Evolutionary conservation across 2,888 invertebrate genomes (phyloP).

Genomic region (Amphipoea oculea): DNA sequence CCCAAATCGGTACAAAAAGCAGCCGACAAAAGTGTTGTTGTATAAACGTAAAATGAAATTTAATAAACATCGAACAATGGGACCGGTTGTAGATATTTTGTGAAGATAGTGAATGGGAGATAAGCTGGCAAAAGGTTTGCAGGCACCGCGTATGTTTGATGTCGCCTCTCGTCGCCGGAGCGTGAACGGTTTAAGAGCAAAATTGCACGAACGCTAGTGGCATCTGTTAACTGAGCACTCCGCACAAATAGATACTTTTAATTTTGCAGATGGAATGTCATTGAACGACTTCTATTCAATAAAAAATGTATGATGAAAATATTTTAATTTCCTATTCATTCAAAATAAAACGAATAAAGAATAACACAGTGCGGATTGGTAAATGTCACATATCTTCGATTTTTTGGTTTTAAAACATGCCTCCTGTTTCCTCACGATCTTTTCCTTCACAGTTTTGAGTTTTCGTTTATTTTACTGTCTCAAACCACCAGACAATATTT

Average conservation of each 20-base stretch:
- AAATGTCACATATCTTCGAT: background rate
- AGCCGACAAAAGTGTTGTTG: conserved; percentile 90
- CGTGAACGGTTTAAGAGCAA: conserved; percentile 89
- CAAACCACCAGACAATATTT: background rate
- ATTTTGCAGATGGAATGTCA: conserved; percentile 88
- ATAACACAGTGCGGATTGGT: background rate
- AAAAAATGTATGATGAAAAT: conserved; percentile 67
- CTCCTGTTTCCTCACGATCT: background rate
- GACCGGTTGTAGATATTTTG: conserved; percentile 85
- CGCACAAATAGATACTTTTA: conserved; percentile 87
- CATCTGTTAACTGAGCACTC: conserved; percentile 88
- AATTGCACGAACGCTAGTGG: conserved; percentile 87
- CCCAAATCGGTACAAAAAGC: conserved; percentile 88
- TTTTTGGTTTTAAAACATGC: background rate
- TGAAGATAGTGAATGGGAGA: conserved; percentile 88
- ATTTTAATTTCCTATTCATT: conserved; percentile 46
- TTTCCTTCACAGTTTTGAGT: background rate
- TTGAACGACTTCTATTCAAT: conserved; percentile 70
- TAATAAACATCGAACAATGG: conserved; percentile 89
- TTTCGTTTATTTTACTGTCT: background rate
- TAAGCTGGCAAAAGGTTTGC: conserved; percentile 90
- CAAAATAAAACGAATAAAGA: conserved; percentile 19
- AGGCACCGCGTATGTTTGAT: conserved; percentile 88
- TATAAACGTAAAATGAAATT: conserved; percentile 90
- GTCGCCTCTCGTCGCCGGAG: conserved; percentile 88